Evolutionary conservation across 2,888 invertebrate genomes (phyloP).

Genomic region (Idaea straminata): DNA sequence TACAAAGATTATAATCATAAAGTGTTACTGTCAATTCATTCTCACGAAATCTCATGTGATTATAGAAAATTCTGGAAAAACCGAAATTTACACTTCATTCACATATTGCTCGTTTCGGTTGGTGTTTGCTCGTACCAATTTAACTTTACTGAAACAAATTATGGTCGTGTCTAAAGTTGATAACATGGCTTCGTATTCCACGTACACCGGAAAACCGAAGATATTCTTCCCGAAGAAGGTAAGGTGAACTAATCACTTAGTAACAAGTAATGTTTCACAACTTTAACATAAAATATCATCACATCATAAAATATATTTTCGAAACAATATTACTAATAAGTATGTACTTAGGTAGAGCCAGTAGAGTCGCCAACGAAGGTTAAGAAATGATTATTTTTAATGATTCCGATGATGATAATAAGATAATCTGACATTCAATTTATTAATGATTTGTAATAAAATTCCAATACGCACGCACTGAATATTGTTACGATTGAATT

Average conservation of each 20-base stretch:
- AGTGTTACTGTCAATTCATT: constrained; percentile 53
- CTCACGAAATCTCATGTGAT: constrained; percentile 57
- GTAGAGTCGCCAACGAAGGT: background rate
- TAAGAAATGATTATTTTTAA: background rate
- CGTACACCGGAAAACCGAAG: constrained; percentile 77
- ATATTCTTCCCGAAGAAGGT: constrained; percentile 78
- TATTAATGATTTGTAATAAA: background rate
- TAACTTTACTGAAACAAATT: constrained; percentile 66
- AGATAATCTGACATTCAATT: background rate
- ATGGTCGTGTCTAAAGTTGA: constrained; percentile 77
- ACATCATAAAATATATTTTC: background rate
- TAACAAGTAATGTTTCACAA: constrained; percentile 15
- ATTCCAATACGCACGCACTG: background rate
- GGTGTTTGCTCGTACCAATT: constrained; percentile 59
- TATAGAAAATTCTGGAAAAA: constrained; percentile 71
- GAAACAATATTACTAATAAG: background rate
- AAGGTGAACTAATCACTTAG: constrained; percentile 35
- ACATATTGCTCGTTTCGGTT: constrained; percentile 48
- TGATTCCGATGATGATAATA: background rate
- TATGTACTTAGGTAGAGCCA: background rate
- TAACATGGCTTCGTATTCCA: constrained; percentile 76
- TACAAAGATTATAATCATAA: constrained; percentile 50
- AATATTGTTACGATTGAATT: background rate
- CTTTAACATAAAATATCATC: background rate
- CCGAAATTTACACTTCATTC: constrained; percentile 44